phyloP scores from a whole-genome alignment of 2,113 vertebrate genomes.

The Grallaria varia region DNA sequence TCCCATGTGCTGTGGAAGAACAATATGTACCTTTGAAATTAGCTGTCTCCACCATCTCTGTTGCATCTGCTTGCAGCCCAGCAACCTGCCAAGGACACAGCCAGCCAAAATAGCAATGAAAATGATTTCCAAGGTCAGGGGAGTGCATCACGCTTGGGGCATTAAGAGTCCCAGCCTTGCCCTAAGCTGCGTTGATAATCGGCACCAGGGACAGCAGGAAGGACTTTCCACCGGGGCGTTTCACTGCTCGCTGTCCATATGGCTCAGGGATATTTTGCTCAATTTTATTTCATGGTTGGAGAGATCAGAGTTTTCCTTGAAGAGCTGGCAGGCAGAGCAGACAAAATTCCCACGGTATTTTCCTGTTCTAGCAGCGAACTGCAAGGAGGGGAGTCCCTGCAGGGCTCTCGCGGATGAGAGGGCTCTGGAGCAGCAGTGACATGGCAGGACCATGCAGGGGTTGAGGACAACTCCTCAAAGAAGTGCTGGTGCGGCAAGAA shows the following conservation, averaged over 20 bases:
- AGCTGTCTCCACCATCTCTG: neutral
- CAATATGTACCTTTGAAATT: neutral
- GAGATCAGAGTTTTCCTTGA: neutral
- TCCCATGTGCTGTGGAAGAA: neutral
- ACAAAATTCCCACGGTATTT: neutral
- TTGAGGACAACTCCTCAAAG: neutral
- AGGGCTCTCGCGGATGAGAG: neutral
- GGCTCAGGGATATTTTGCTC: neutral
- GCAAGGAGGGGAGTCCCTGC: neutral
- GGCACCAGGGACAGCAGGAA: neutral
- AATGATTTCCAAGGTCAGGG: neutral
- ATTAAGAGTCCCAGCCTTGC: neutral
- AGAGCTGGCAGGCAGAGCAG: constrained; percentile 3
- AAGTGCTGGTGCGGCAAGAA: fast-evolving
- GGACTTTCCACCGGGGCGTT: neutral
- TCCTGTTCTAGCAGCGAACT: neutral
- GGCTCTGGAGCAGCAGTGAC: neutral
- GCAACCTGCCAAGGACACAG: neutral
- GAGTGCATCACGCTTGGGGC: neutral
- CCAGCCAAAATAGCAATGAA: neutral
- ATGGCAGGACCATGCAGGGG: neutral
- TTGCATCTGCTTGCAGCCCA: neutral
- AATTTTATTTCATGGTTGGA: neutral
- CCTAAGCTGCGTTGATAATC: neutral
- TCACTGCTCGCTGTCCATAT: neutral